Conservation (phyloP, 2,113 vertebrate species). For the Mus spicilegus region DNA sequence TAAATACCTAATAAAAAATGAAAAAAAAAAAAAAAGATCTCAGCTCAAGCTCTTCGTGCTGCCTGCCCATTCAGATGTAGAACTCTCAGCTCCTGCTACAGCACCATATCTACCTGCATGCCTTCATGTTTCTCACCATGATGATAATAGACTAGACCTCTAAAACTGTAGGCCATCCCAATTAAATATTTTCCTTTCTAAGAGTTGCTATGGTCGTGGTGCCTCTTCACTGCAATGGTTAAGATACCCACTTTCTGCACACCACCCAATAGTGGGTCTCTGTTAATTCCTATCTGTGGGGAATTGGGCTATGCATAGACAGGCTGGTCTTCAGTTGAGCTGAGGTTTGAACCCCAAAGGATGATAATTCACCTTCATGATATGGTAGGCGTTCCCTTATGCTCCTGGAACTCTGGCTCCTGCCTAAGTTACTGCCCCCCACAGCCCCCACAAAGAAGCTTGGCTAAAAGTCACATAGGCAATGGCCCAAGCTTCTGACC, state of each 20-base stretch:
- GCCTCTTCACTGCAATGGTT: neutral
- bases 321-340: no score
- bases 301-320: no score
- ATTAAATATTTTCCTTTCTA: neutral
- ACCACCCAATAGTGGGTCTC: neutral
- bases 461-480: no score
- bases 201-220: neutral
- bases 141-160: neutral
- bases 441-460: no score
- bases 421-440: no score
- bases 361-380: no score
- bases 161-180: neutral
- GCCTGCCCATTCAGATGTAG: neutral
- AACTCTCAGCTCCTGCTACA: neutral
- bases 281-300: neutral
- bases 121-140: neutral
- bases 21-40: no score
- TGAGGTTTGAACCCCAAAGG: no score
- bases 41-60: neutral
- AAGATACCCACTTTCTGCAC: neutral
- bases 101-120: neutral
- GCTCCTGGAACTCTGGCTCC: no score
- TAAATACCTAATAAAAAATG: no score
- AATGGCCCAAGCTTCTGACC: no score
- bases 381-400: no score